Conservation (phyloP, 2,113 vertebrate genomes). For the Paradoxurus hermaphroditus region DNA sequence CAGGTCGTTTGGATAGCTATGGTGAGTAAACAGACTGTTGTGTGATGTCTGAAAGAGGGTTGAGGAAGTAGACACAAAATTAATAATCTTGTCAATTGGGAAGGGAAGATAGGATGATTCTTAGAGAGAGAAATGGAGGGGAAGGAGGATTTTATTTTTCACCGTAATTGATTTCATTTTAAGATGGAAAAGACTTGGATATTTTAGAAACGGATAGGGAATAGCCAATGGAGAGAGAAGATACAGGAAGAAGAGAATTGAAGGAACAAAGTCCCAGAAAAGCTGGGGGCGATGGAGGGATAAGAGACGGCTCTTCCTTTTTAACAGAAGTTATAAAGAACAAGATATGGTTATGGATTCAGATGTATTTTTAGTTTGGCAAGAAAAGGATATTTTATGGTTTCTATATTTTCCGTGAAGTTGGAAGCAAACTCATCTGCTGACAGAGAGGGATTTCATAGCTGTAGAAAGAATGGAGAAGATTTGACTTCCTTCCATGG, state of each 20-base stretch:
- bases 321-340: conserved; percentile 22
- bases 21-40: background rate
- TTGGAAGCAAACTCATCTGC: conserved; percentile 31
- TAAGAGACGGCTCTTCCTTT: background rate
- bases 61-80: background rate
- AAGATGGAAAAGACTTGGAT: background rate
- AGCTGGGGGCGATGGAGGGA: background rate
- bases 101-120: background rate
- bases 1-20: background rate
- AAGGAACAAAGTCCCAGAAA: background rate
- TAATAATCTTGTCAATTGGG: background rate
- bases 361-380: conserved; percentile 56
- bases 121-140: background rate
- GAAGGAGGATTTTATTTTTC: background rate
- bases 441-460: conserved; percentile 11
- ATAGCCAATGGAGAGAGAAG: background rate
- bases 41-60: background rate
- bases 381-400: conserved; percentile 49
- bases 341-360: conserved; percentile 34
- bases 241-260: background rate
- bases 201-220: conserved; percentile 5
- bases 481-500: background rate
- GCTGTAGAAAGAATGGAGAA: conserved; percentile 9
- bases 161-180: background rate
- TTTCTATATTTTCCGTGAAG: conserved; percentile 41